Conservation (phyloP, 2,888 invertebrate genomes). For the Thelaira solivaga region DNA sequence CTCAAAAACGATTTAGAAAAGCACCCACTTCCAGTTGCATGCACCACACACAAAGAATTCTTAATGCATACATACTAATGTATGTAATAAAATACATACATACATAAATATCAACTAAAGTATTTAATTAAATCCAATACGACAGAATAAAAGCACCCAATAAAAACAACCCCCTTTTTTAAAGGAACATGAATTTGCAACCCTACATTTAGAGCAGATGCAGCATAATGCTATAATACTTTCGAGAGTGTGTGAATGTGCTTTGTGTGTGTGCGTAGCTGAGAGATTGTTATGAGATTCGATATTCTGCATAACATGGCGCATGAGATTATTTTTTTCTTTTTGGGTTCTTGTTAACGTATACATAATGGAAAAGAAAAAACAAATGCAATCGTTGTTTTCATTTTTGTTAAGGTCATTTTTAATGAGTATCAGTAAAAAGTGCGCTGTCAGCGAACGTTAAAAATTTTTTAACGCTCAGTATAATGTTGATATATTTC, state of each 20-base stretch:
- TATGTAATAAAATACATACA: background rate
- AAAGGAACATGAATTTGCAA: constrained; percentile 38
- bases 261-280: background rate
- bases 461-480: constrained; percentile 30
- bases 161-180: constrained; percentile 43
- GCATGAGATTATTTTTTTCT: constrained; percentile 59
- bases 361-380: background rate
- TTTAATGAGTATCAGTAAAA: constrained; percentile 25
- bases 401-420: constrained; percentile 52
- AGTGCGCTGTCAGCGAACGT: constrained; percentile 40
- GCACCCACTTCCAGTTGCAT: constrained; percentile 1
- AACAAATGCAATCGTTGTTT: constrained; percentile 4
- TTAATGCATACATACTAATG: too few species aligned
- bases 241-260: background rate
- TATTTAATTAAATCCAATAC: constrained; percentile 45
- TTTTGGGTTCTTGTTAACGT: background rate
- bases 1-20: constrained; percentile 33
- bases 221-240: constrained; percentile 1
- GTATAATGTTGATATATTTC: background rate
- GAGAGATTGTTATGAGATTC: background rate
- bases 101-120: background rate
- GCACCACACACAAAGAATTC: too few species aligned
- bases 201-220: constrained; percentile 52
- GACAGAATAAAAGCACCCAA: constrained; percentile 23
- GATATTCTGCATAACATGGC: constrained; percentile 67